Percentiles rank a stretch among this genome's conserved stretches.
Conservation (phyloP, 2,113 vertebrate species). For the Erythrocercus mccallii region DNA sequence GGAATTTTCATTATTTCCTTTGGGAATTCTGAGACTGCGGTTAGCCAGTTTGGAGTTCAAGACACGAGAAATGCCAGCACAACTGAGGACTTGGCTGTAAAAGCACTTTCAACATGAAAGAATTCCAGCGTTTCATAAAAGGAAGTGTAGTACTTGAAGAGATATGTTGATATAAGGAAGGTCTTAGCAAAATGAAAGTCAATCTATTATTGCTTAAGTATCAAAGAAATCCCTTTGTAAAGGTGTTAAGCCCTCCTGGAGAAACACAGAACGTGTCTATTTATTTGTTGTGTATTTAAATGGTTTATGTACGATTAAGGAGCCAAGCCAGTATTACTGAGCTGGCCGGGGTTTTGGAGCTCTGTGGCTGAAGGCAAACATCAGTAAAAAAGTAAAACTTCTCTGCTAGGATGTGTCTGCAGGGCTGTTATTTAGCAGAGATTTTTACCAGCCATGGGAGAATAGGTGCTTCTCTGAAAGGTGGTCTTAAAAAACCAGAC, state of each 20-base stretch:
- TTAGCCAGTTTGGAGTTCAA: slow-evolving; percentile 63
- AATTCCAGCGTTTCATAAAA: slow-evolving; percentile 83
- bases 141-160: slow-evolving; percentile 82
- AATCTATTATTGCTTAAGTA: slow-evolving; percentile 50
- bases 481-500: neutral
- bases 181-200: slow-evolving; percentile 39
- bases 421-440: neutral
- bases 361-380: neutral
- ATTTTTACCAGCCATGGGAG: neutral
- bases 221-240: slow-evolving; percentile 56
- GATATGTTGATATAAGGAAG: slow-evolving; percentile 69
- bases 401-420: neutral
- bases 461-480: neutral
- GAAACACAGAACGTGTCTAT: slow-evolving; percentile 3
- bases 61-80: slow-evolving; percentile 55
- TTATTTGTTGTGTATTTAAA: slow-evolving; percentile 62
- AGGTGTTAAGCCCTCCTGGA: slow-evolving; percentile 47
- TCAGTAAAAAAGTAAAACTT: slow-evolving; percentile 9
- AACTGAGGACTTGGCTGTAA: slow-evolving; percentile 64
- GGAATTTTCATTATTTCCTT: slow-evolving; percentile 69
- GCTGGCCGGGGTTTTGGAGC: neutral
- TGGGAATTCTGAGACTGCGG: slow-evolving; percentile 59
- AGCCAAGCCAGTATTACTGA: slow-evolving; percentile 41
- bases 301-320: slow-evolving; percentile 8
- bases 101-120: slow-evolving; percentile 85